Percentiles rank a stretch among this genome's conserved stretches.
Conservation (phyloP, 1,140 invertebrate genomes). For the Heliconius hewitsoni region DNA sequence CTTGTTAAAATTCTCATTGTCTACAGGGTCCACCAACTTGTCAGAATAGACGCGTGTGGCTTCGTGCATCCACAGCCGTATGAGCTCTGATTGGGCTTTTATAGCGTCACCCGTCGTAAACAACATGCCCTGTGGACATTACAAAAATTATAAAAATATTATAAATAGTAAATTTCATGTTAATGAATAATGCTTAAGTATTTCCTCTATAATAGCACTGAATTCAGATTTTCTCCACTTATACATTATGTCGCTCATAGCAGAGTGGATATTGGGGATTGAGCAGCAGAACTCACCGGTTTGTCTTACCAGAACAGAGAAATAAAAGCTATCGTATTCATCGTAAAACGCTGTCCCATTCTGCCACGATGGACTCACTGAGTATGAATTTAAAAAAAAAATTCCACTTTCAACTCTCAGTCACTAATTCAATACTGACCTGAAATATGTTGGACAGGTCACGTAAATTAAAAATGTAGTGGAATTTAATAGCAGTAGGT, state of each 20-base stretch:
- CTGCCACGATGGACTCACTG: too few relatives aligned
- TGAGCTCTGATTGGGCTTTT: conserved; percentile 85
- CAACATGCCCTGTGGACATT: conserved; percentile 87
- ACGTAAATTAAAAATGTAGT: conserved; percentile 96
- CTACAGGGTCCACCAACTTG: conserved; percentile 90
- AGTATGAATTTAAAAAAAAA: too few relatives aligned
- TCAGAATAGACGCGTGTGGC: conserved; percentile 94
- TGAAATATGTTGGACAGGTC: conserved; percentile 96
- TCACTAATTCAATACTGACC: conserved; percentile 69
- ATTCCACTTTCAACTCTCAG: neutral
- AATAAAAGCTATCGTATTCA: too few relatives aligned
- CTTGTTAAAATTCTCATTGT: conserved; percentile 89
- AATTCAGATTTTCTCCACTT: too few relatives aligned
- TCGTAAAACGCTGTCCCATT: too few relatives aligned
- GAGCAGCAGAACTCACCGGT: too few relatives aligned
- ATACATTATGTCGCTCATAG: too few relatives aligned
- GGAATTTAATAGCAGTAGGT: conserved; percentile 96
- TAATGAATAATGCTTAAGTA: too few relatives aligned
- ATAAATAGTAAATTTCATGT: neutral
- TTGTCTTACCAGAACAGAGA: too few relatives aligned
- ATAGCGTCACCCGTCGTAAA: conserved; percentile 91
- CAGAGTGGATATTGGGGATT: too few relatives aligned
- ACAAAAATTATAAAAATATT: neutral
- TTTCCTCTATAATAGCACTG: too few relatives aligned
- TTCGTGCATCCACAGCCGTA: conserved; percentile 95